phyloP scores from a whole-genome alignment of 2,888 invertebrate genomes.

The Anodontia alba region DNA sequence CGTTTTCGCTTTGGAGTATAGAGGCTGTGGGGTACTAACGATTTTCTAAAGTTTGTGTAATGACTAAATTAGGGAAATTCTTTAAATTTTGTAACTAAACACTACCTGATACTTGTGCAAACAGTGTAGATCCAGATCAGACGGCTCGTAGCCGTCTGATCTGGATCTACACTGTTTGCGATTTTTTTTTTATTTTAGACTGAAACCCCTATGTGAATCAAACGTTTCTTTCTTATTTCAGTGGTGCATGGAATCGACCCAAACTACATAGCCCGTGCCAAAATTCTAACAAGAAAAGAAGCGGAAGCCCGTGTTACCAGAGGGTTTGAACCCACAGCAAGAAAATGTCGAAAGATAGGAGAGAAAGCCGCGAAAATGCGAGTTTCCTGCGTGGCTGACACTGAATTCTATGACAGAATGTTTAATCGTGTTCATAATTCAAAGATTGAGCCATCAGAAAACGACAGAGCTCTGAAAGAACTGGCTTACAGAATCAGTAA shows the following conservation, averaged over 20 bases:
- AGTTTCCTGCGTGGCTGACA: conserved; percentile 69
- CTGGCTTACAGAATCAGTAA: conserved; percentile 68
- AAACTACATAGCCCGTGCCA: conserved; percentile 52
- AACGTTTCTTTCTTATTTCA: conserved; percentile 53
- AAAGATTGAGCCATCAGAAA: background rate
- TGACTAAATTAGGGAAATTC: no score
- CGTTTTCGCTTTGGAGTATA: no score
- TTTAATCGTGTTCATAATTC: conserved; percentile 61
- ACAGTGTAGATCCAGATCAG: no score
- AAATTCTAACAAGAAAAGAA: conserved; percentile 43
- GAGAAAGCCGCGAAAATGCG: conserved; percentile 75
- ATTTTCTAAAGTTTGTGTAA: no score
- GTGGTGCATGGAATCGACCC: conserved; percentile 59
- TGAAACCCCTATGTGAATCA: no score
- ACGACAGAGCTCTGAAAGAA: conserved; percentile 42
- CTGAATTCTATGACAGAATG: conserved; percentile 65
- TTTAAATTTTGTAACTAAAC: no score
- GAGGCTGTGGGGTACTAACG: no score
- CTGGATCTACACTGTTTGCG: background rate
- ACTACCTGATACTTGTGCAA: no score
- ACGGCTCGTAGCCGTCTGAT: background rate
- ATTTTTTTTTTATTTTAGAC: no score
- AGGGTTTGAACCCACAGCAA: conserved; percentile 66
- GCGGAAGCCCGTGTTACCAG: conserved; percentile 8
- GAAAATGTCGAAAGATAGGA: conserved; percentile 77